Evolutionary conservation across 92 coral and sea anemone species (phyloP), one percentile per base, ranked within the genome.

Genomic region (Ricordea florida): DNA sequence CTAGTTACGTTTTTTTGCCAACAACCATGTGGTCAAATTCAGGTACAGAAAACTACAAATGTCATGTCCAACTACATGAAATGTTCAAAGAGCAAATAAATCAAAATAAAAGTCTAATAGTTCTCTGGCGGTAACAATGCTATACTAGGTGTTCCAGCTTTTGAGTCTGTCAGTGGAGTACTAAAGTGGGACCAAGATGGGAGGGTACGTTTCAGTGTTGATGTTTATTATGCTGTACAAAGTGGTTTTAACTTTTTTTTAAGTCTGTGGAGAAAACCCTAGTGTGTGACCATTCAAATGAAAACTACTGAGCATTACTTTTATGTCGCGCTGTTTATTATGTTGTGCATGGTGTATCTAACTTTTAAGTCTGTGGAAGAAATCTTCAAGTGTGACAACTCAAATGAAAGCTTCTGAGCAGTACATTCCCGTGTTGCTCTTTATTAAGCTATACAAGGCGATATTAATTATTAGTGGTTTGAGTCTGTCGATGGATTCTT

Each of bases 401-500:
- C 66, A 59, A 59, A 35, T 59, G 66, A 59, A 34, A 33, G 8
- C 46, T 59, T 5, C 46, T 3, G 44, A 59, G 66, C 63, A 56
- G 63, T 56, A 56, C 40, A 29, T 29, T 56, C 40, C 63, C 33
- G 41, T 36, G 47, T 59, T 20, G 66, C 66, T 59, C 46, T 59
- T 17, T 59, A 59, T 59, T 60, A 37, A 36, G 28, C 66, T 20
- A 17, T 10, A 21, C 30, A 37, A 60, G 67, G 67, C 25, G 49
- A 60, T 36, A 1, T 17, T 59, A 59, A 2, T 17, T 36, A 1
- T 17, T 59, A 59, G 7, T 17, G 48, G 50, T 61, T 38, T 61
- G 20, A 61, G 50, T 61, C 51, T 61, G 68, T 61, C 68, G 36
- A 61, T 61, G 68, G 20, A 61, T 61, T 14, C 47, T 61, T 61